phyloP scores from a whole-genome alignment of 2,888 invertebrate genomes.

The Orgyia antiqua region DNA sequence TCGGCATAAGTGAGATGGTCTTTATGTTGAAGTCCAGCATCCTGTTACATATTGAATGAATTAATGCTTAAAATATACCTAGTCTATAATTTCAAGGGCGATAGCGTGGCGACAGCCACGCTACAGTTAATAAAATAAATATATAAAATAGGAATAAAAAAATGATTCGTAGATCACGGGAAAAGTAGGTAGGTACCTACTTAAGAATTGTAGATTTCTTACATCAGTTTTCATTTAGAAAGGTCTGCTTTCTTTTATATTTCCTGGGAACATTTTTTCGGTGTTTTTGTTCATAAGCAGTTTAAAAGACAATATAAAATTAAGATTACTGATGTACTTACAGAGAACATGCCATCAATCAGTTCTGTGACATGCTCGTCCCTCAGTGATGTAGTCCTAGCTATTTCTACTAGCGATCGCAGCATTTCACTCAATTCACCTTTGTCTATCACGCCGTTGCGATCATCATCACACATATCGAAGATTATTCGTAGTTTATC shows the following conservation, averaged over 20 bases:
- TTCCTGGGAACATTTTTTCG: too few relatives aligned
- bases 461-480: constrained; percentile 98
- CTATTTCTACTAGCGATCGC: constrained; percentile 94
- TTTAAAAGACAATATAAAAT: too few relatives aligned
- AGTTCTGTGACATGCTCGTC: constrained; percentile 94
- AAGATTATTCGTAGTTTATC: constrained; percentile 96
- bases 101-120: too few relatives aligned
- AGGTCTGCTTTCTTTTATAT: too few relatives aligned
- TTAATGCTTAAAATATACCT: neutral
- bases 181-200: too few relatives aligned
- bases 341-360: constrained; percentile 95
- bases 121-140: too few relatives aligned
- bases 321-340: constrained; percentile 40
- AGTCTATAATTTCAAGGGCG: too few relatives aligned
- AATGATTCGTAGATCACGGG: too few relatives aligned
- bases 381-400: constrained; percentile 91
- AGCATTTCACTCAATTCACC: constrained; percentile 96
- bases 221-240: too few relatives aligned
- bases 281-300: too few relatives aligned
- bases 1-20: constrained; percentile 93
- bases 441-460: constrained; percentile 96
- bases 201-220: too few relatives aligned
- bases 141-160: too few relatives aligned
- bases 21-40: constrained; percentile 93
- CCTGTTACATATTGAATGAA: constrained; percentile 58